Conservation (phyloP, 1,140 invertebrate species). For the Agrilus planipennis region DNA sequence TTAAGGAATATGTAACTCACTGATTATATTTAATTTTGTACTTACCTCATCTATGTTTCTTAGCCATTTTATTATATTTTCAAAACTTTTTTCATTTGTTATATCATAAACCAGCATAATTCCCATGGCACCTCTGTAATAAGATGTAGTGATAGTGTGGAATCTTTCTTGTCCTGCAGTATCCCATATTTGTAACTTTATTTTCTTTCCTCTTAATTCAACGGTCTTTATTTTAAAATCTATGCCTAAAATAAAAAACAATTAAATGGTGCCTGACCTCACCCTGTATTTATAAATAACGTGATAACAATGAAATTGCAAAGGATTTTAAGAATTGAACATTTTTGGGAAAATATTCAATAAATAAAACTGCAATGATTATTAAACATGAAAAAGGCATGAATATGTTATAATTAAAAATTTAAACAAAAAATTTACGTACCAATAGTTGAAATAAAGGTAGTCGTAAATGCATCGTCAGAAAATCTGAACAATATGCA, state of each 20-base stretch:
- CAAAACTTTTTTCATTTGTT: slow-evolving; percentile 95
- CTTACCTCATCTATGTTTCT: slow-evolving; percentile 89
- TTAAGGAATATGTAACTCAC: slow-evolving; percentile 6
- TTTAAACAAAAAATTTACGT: slow-evolving; percentile 39
- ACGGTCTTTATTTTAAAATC: slow-evolving; percentile 99
- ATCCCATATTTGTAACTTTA: slow-evolving; percentile 98
- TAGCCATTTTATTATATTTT: slow-evolving; percentile 98
- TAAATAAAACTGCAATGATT: no score
- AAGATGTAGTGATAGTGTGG: slow-evolving; percentile 95
- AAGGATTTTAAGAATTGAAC: no score
- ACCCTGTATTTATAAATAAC: slow-evolving; percentile 22
- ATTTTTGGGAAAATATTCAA: no score
- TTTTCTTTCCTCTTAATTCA: slow-evolving; percentile 94
- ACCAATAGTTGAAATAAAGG: slow-evolving; percentile 98
- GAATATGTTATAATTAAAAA: no score
- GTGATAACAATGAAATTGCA: no score
- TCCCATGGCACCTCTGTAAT: slow-evolving; percentile 96
- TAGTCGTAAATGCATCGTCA: slow-evolving; percentile 96
- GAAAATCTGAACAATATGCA: slow-evolving; percentile 97
- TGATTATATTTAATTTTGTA: slow-evolving; percentile 9
- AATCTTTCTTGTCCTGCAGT: slow-evolving; percentile 92
- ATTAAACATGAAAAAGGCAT: no score
- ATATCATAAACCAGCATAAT: slow-evolving; percentile 99
- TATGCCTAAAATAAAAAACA: slow-evolving; percentile 58
- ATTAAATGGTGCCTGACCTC: slow-evolving; percentile 23